Percentiles rank a stretch among this genome's conserved stretches.
phyloP scores from a whole-genome alignment of 2,113 vertebrate species.

The Atlantisia rogersi region DNA sequence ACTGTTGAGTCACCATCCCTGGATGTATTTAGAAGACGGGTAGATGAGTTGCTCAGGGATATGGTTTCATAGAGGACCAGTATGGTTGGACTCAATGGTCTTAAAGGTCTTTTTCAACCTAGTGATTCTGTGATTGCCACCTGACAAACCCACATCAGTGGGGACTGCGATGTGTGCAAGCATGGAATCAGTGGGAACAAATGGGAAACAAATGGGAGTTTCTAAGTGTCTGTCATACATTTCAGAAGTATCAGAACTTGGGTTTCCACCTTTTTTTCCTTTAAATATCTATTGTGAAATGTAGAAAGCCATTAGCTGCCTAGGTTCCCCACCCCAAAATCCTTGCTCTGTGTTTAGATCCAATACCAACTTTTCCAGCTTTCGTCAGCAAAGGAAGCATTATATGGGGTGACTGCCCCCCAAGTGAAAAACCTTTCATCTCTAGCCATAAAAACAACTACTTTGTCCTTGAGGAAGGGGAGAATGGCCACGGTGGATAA shows the following conservation, averaged over 20 bases:
- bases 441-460: background rate
- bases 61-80: no score
- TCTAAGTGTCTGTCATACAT: background rate
- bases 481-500: background rate
- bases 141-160: rapidly evolving
- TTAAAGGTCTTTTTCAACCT: no score
- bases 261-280: background rate
- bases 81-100: no score
- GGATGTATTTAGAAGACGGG: no score
- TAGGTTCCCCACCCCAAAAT: background rate
- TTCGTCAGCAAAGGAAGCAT: background rate
- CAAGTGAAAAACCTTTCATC: background rate
- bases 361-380: background rate
- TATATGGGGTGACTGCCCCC: background rate
- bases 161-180: background rate
- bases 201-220: background rate
- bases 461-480: background rate
- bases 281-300: background rate
- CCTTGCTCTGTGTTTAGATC: background rate
- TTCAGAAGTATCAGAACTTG: background rate
- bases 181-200: background rate
- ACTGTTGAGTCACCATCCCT: no score
- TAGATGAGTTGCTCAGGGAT: no score
- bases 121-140: no score
- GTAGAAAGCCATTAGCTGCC: background rate